A percentile compares a stretch with the other conserved stretches of the same genome.
phyloP scores from a whole-genome alignment of 2,888 invertebrate species.

The Argyresthia goedartella region DNA sequence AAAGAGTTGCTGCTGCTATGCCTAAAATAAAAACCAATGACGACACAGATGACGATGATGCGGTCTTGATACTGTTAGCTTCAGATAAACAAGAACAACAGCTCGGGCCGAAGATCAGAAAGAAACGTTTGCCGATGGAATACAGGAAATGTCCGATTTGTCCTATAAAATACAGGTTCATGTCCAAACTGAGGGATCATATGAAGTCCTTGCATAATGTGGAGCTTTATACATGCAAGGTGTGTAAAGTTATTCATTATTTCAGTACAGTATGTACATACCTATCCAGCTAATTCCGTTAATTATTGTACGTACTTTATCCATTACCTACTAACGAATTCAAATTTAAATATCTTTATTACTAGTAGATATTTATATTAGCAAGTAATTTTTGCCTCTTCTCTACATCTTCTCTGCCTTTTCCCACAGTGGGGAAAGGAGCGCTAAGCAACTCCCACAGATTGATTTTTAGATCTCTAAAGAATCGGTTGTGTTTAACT shows the following conservation, averaged over 20 bases:
- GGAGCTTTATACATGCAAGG: slow-evolving; percentile 46
- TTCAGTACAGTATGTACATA: too few relatives aligned
- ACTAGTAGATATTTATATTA: not conserved
- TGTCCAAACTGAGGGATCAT: slow-evolving; percentile 44
- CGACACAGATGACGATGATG: not conserved
- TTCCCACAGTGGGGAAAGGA: too few relatives aligned
- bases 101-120: slow-evolving; percentile 20
- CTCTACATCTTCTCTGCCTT: too few relatives aligned
- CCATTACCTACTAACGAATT: too few relatives aligned
- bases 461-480: too few relatives aligned
- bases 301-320: too few relatives aligned
- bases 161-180: slow-evolving; percentile 46
- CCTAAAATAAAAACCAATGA: not conserved
- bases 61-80: not conserved
- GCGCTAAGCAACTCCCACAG: too few relatives aligned
- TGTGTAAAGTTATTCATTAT: slow-evolving; percentile 12
- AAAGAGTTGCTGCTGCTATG: not conserved
- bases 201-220: slow-evolving; percentile 44
- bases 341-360: not conserved
- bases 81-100: slow-evolving; percentile 5
- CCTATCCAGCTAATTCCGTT: too few relatives aligned
- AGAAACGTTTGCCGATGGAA: slow-evolving; percentile 41
- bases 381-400: too few relatives aligned
- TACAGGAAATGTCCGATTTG: slow-evolving; percentile 38
- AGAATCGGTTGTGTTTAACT: too few relatives aligned